Base-by-base conservation (phyloP, 1,140 invertebrate species). In the Neuroterus valhalla region DNA sequence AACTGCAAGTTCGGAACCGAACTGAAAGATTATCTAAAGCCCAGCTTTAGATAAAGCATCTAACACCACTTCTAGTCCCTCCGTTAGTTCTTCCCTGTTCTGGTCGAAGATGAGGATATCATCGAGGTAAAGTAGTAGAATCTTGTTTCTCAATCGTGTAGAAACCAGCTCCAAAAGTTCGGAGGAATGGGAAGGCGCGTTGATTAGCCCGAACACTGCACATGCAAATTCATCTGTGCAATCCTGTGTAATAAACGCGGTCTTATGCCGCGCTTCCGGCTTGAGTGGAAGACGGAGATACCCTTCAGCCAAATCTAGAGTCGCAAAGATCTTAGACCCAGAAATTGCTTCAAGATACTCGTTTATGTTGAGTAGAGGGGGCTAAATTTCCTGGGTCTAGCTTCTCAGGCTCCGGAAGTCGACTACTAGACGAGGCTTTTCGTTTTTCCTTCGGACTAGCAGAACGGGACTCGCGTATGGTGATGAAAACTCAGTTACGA, bases 361-460 rank as follows among this genome's bases (percentile, higher is more conserved):
- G n/a, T 91, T 87, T 23, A 92, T 90, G 0, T 84, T 46, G 2
- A 91, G 91, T 10, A 93, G 74, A 1, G 91, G 92, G 79, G 84
- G 92, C 48, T 76, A 62, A 68, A 91, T 90, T 71, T 82, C 82
- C 2, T 79, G 78, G 78, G 80, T 62, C 42, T 70, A 79, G 11
- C 78, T 76, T 79, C 92, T 92, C n/a, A 92, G 67, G 43, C 45
- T 90, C n/a, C n/a, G n/a, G n/a, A n/a, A n/a, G n/a, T n/a, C n/a
- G n/a, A n/a, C n/a, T n/a, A n/a, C n/a, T n/a, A n/a, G n/a, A n/a
- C n/a, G n/a, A n/a, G n/a, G n/a, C n/a, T n/a, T n/a, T n/a, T n/a
- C n/a, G n/a, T n/a, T n/a, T n/a, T n/a, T n/a, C n/a, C n/a, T n/a
- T n/a, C n/a, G n/a, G 11, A 43, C 42, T 4, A 43, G 42, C 4